Evolutionary conservation across 2,888 invertebrate species (phyloP).

Genomic region (Camponotus fellah): DNA sequence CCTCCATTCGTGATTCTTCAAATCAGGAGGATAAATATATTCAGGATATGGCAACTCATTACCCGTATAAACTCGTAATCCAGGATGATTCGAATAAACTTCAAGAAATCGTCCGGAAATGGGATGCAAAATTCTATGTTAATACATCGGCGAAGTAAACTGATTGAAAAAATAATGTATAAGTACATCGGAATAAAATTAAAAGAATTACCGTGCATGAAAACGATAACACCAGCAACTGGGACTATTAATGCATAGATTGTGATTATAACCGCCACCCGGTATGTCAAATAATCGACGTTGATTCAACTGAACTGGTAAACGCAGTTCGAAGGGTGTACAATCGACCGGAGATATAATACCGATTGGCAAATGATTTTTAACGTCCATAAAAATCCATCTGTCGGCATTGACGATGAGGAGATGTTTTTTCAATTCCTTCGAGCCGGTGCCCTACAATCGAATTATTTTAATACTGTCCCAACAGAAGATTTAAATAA

Average conservation of each 20-base stretch:
- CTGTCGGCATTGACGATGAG: conserved; percentile 86
- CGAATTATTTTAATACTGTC: neutral
- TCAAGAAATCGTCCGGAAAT: conserved; percentile 87
- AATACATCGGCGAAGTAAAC: neutral
- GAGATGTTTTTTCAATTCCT: conserved; percentile 83
- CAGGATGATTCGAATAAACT: conserved; percentile 87
- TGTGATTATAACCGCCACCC: conserved; percentile 87
- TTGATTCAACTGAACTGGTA: conserved; percentile 84
- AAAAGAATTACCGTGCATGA: conserved; percentile 81
- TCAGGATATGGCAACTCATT: conserved; percentile 85
- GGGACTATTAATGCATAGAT: conserved; percentile 85
- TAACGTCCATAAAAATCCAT: conserved; percentile 84
- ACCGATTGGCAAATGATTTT: conserved; percentile 83
- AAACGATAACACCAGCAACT: conserved; percentile 79
- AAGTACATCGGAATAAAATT: neutral
- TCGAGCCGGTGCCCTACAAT: conserved; percentile 81
- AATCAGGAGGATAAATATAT: conserved; percentile 60
- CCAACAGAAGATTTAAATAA: neutral
- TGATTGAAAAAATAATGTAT: neutral
- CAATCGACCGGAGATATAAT: conserved; percentile 74
- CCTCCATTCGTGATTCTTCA: conserved; percentile 59
- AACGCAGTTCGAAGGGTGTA: conserved; percentile 86
- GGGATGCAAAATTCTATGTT: conserved; percentile 83
- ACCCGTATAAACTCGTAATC: conserved; percentile 88
- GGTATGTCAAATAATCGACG: conserved; percentile 80